These are phyloP conservation scores for Vimba vimba DNA, from an alignment of 2,113 vertebrate genomes.

Conservation along the genomic window DNA sequence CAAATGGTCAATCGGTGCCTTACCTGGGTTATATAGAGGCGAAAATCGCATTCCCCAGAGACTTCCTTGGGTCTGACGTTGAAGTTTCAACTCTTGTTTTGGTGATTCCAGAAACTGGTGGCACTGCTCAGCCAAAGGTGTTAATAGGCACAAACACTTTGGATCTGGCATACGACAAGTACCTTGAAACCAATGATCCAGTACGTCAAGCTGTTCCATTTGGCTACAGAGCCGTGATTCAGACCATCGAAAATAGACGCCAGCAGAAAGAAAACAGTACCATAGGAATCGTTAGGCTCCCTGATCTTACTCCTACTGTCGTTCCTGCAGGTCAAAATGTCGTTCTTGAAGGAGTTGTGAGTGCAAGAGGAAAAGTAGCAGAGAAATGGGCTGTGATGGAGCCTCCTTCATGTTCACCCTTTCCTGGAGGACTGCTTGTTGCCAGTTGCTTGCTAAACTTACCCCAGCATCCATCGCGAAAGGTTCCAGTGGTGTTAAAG, in stretches of 20 bases:
- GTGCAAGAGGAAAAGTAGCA: background rate
- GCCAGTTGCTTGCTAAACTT: background rate
- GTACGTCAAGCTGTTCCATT: background rate
- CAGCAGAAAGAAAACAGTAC: background rate
- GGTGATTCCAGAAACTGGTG: no score
- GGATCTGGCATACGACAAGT: background rate
- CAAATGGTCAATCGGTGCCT: no score
- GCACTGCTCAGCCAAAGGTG: no score
- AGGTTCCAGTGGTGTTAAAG: no score
- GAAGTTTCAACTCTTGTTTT: no score
- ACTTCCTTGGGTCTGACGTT: no score
- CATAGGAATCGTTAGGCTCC: constrained; percentile 6
- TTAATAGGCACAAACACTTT: background rate
- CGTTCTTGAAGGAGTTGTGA: constrained; percentile 2
- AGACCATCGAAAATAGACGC: background rate
- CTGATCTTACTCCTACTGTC: background rate
- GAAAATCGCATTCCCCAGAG: no score
- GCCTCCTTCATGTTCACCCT: background rate
- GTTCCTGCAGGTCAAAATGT: constrained; percentile 1
- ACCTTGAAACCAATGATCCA: background rate
- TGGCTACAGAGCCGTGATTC: background rate
- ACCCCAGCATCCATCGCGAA: no score
- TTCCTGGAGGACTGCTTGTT: background rate
- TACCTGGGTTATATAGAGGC: no score
- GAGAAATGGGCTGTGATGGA: background rate